phyloP scores from a whole-genome alignment of 2,113 vertebrate species.

The Gymnocephalus cernua region DNA sequence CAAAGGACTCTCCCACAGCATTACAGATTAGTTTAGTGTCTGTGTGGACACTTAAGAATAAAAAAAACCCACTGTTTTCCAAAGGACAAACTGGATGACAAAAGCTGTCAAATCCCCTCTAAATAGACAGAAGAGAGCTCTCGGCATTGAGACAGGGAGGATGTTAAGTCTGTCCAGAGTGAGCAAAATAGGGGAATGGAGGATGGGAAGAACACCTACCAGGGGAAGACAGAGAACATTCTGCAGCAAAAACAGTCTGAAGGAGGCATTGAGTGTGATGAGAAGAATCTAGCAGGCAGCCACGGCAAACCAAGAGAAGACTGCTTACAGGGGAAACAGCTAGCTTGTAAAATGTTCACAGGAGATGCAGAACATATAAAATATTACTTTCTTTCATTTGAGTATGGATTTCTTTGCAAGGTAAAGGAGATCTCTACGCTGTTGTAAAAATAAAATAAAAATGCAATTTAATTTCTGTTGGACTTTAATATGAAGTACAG shows the following conservation, averaged over 20 bases:
- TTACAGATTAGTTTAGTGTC: slow-evolving; percentile 41
- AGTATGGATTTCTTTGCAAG: not conserved
- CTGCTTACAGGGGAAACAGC: slow-evolving; percentile 25
- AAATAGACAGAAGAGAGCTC: slow-evolving; percentile 51
- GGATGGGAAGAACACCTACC: slow-evolving; percentile 61
- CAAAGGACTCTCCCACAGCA: slow-evolving; percentile 45
- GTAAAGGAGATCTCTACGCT: not conserved
- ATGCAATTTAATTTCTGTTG: slow-evolving; percentile 13
- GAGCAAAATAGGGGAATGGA: slow-evolving; percentile 53
- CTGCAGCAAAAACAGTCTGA: slow-evolving; percentile 37
- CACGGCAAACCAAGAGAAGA: slow-evolving; percentile 11
- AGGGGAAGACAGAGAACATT: slow-evolving; percentile 41
- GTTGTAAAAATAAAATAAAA: not conserved
- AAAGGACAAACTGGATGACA: slow-evolving; percentile 57
- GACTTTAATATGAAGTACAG: slow-evolving; percentile 33
- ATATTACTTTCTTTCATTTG: slow-evolving; percentile 8
- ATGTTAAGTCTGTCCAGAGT: slow-evolving; percentile 55
- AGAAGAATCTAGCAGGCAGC: slow-evolving; percentile 33
- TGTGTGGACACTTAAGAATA: slow-evolving; percentile 42
- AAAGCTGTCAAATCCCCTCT: slow-evolving; percentile 54
- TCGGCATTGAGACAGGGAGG: slow-evolving; percentile 43
- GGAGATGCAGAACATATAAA: not conserved
- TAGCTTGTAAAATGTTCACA: slow-evolving; percentile 9
- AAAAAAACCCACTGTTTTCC: slow-evolving; percentile 39
- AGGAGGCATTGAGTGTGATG: slow-evolving; percentile 40